These are phyloP conservation scores for Merops nubicus DNA, from an alignment of 2,113 vertebrate genomes.

Conservation along the genomic window DNA sequence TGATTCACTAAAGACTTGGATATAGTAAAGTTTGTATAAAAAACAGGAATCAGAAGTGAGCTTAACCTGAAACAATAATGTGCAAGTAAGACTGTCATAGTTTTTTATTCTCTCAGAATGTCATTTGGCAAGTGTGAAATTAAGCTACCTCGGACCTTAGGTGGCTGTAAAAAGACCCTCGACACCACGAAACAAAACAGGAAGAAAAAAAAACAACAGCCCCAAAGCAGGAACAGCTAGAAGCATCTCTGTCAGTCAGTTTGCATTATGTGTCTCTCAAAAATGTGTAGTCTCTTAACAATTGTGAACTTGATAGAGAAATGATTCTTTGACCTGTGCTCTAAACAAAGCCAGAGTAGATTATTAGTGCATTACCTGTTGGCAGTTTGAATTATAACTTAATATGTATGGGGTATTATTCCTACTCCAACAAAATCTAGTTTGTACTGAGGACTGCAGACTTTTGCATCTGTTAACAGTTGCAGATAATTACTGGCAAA, in stretches of 20 bases:
- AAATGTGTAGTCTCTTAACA: neutral
- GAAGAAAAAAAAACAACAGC: accelerated
- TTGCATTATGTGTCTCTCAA: neutral
- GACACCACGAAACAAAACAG: neutral
- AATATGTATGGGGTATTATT: neutral
- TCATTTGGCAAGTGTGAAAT: neutral
- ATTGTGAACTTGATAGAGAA: neutral
- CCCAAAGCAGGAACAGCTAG: neutral
- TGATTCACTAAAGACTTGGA: neutral
- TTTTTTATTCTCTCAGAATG: neutral
- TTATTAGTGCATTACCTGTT: neutral
- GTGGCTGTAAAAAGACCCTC: neutral
- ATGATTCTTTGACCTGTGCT: neutral
- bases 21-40: neutral
- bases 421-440: neutral
- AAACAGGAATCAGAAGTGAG: neutral
- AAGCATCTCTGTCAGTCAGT: neutral
- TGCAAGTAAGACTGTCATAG: neutral
- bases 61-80: neutral
- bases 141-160: neutral
- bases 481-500: conserved; percentile 3
- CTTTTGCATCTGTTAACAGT: neutral
- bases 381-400: neutral
- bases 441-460: neutral
- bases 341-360: neutral